Base-by-base conservation (phyloP, 2,797 vertebrate genomes). In the Coilia nasus region DNA sequence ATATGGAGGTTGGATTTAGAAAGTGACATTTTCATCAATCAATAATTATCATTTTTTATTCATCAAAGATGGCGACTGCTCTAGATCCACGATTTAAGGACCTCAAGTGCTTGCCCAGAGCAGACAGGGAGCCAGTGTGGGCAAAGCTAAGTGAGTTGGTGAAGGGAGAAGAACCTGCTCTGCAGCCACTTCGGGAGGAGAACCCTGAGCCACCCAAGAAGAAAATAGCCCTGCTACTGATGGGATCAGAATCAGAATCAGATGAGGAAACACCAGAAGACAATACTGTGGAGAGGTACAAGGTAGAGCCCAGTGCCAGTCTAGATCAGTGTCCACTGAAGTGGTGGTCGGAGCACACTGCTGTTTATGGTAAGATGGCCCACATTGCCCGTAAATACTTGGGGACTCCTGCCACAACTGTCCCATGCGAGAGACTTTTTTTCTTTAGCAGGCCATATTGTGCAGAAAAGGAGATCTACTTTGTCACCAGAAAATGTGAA, bases 1-100 rank as follows among this genome's bases (percentile, higher is more conserved):
- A 83, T 44, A 86, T 83, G 54, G 35, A 85, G 78, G 56, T 67
- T 82, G 81, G 64, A 75, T 85, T 85, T 85, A 25, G 60, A 85
- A 85, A 82, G 41, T 85, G 56, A 85, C 23, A 82, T 83, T 78
- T 82, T 47, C 12, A 84, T 84, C 67, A 84, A 84, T 80, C 83
- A 80, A 84, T 81, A 81, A 81, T 81, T 60, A 25, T 54, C 64
- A 50, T 85, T 47, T 81, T 81, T 60, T 81, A 64, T 85, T 85
- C 28, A 23, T 80, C 21, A 56, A 84, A 78, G 83, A 7, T 81
- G 78, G 84, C 41, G 80, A 85, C 84, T 81, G 57, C 41, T 85
- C 84, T 85, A 85, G 84, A 85, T 82, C 80, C 57, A 81, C 14
- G 25, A 31, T 85, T 82, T 82, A 85, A 85, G 80, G 84, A 82